phyloP scores from a whole-genome alignment of 2,113 vertebrate genomes.

The Xyliphius kryptos region DNA sequence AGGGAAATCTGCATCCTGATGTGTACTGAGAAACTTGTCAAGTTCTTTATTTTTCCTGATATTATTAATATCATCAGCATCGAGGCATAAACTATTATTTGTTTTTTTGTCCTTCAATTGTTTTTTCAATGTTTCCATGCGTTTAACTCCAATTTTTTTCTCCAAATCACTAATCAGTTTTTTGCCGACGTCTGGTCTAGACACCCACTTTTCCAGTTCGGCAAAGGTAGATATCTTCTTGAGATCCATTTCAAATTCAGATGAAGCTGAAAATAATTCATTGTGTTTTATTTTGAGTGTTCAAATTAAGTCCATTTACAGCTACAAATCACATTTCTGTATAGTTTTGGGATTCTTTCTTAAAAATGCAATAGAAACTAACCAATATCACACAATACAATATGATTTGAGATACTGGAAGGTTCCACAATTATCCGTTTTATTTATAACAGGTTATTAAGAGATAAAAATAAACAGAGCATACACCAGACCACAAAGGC shows the following conservation, averaged over 20 bases:
- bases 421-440: no score
- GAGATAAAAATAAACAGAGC: no score
- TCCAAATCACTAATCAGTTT: not conserved
- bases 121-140: not conserved
- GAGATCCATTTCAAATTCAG: not conserved
- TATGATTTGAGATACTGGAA: no score
- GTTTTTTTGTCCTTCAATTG: not conserved
- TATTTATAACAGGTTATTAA: no score
- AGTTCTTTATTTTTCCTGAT: slow-evolving; percentile 14
- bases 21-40: not conserved
- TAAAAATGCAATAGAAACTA: no score
- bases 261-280: not conserved
- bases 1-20: not conserved
- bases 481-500: no score
- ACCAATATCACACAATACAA: no score
- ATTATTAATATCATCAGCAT: not conserved
- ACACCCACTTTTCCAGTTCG: not conserved
- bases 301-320: no score
- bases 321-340: no score
- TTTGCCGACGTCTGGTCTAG: not conserved
- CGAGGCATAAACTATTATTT: not conserved
- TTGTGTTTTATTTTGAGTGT: not conserved
- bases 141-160: not conserved
- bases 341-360: no score
- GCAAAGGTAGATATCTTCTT: not conserved